A percentile compares a stretch with the other conserved stretches of the same genome.
These are phyloP conservation scores for Troides oblongomaculatus DNA, from an alignment of 2,888 invertebrate species.

Conservation along the genomic window DNA sequence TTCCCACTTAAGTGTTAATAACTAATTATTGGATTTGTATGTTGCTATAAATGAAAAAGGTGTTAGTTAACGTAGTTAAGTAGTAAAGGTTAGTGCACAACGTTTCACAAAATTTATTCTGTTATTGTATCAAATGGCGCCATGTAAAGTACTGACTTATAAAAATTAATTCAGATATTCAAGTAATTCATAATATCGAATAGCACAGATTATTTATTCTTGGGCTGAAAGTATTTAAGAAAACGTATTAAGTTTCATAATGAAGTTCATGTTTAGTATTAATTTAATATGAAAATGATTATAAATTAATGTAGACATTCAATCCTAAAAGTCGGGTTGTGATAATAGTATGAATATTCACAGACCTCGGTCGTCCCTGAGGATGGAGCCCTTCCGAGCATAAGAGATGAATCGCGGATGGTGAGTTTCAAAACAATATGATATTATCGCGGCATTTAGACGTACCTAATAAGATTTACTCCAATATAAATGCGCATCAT, in stretches of 20 bases:
- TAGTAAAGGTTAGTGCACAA: neutral
- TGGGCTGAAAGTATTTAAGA: too few relatives aligned
- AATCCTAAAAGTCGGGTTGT: constrained; percentile 70
- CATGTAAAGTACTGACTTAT: neutral
- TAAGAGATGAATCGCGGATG: constrained; percentile 75
- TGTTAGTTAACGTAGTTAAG: too few relatives aligned
- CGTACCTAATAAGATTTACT: constrained; percentile 79
- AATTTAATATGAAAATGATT: constrained; percentile 30
- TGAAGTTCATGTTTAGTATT: neutral
- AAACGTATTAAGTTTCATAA: neutral
- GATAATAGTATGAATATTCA: constrained; percentile 78
- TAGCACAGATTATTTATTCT: too few relatives aligned
- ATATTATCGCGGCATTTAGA: constrained; percentile 77
- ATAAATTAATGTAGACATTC: constrained; percentile 44
- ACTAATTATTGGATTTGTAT: too few relatives aligned
- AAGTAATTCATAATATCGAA: too few relatives aligned
- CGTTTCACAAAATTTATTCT: neutral
- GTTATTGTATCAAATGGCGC: neutral
- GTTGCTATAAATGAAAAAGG: too few relatives aligned
- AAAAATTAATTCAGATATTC: neutral
- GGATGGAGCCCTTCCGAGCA: constrained; percentile 75
- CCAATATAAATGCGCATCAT: constrained; percentile 78
- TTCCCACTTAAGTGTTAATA: too few relatives aligned
- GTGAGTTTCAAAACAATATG: constrained; percentile 77
- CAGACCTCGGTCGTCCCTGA: constrained; percentile 63